phyloP scores from a whole-genome alignment of 2,797 vertebrate genomes.

The Ibycter americanus region DNA sequence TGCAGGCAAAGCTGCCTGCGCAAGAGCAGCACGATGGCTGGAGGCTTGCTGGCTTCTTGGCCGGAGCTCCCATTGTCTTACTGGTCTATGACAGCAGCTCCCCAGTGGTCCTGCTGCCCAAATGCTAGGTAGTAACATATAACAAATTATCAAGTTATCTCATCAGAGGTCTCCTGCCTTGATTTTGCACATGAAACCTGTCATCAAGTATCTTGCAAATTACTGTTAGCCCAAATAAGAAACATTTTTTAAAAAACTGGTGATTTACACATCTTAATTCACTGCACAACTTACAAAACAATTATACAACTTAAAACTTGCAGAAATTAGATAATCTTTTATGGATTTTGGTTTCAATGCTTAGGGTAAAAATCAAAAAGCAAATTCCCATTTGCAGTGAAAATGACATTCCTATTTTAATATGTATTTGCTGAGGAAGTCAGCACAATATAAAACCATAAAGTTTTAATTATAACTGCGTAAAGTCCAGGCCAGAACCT shows the following conservation, averaged over 20 bases:
- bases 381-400: background rate
- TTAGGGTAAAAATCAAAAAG: background rate
- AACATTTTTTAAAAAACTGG: background rate
- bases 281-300: background rate
- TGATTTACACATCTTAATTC: background rate
- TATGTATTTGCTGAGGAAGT: background rate
- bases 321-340: background rate
- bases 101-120: background rate
- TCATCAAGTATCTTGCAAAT: background rate
- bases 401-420: background rate
- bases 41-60: background rate
- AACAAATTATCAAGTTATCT: background rate
- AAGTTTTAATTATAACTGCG: background rate
- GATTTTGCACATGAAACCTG: background rate
- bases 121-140: background rate
- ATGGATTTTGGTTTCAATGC: background rate
- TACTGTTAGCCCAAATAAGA: background rate
- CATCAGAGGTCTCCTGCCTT: background rate
- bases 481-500: background rate
- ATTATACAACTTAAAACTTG: background rate
- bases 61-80: background rate
- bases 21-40: background rate
- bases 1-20: background rate
- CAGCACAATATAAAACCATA: background rate
- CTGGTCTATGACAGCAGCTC: background rate